phyloP scores from a whole-genome alignment of 2,888 invertebrate species.

The Choreutis nemorana region DNA sequence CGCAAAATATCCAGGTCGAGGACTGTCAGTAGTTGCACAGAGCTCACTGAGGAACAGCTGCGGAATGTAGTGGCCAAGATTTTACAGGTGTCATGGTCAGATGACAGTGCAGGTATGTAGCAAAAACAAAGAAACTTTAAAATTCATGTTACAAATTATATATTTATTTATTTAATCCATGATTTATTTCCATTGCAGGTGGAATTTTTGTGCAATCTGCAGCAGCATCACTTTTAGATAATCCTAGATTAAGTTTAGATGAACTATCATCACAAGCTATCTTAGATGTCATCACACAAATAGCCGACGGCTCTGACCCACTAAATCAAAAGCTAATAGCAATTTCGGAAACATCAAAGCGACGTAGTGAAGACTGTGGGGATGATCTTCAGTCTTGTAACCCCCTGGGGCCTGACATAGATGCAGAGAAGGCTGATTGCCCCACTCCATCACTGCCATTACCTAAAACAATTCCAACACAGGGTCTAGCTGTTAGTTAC shows the following conservation, averaged over 20 bases:
- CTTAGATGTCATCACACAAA: slow-evolving; percentile 70
- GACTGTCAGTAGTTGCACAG: slow-evolving; percentile 62
- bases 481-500: slow-evolving; percentile 54
- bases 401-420: slow-evolving; percentile 34
- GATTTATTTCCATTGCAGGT: slow-evolving; percentile 28
- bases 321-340: slow-evolving; percentile 58
- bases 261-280: slow-evolving; percentile 72
- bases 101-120: slow-evolving; percentile 57
- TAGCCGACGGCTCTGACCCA: slow-evolving; percentile 65
- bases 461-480: slow-evolving; percentile 41
- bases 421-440: slow-evolving; percentile 44
- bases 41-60: slow-evolving; percentile 72
- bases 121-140: not conserved
- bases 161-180: too few species aligned
- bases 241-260: slow-evolving; percentile 49
- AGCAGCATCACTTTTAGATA: slow-evolving; percentile 62
- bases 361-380: slow-evolving; percentile 51
- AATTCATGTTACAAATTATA: too few species aligned
- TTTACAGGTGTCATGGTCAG: slow-evolving; percentile 76
- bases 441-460: slow-evolving; percentile 52
- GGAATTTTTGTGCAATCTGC: slow-evolving; percentile 66
- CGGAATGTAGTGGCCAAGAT: slow-evolving; percentile 72
- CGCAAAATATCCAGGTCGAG: slow-evolving; percentile 47
- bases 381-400: slow-evolving; percentile 41
- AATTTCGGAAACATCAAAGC: slow-evolving; percentile 45